Base-by-base conservation (phyloP, 2,888 invertebrate genomes). In the Iphiclides podalirius region DNA sequence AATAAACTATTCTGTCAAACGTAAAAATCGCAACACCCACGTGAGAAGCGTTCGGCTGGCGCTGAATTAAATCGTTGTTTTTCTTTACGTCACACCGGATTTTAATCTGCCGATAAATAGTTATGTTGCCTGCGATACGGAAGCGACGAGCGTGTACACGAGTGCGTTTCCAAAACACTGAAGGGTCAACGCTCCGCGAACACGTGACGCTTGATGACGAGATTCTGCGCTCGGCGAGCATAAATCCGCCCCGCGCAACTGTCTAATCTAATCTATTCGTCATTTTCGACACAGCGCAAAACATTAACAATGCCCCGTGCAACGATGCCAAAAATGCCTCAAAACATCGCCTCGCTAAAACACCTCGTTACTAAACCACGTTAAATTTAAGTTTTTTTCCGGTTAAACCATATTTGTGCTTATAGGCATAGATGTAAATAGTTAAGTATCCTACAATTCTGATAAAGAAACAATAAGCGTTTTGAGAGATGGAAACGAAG, bases 181-280 rank as follows among this genome's bases (percentile, higher is more conserved):
- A 62, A 68, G 67, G 87, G 86, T 86, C 87, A 85, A 76, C 67
- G 87, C 69, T 71, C 86, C 67, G 59, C 61, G 61, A 67, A 67
- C 84, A 83, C 84, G 86, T 87, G 87, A 87, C 70, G 55, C 64
- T n/a, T n/a, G 66, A 68, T 82, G 81, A 80, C 80, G 83, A 68
- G 64, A 66, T 64, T 63, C 58, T 60, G 51, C 57, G 62, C 55
- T 66, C 60, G n/a, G n/a, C 59, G 60, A 53, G 66, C 60, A 70
- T 64, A 70, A 35, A 17, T 48, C 13, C 38, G 16, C 28, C 35
- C 23, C 20, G 14, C 40, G 40, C 39, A 35, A 46, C 43, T 43
- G 33, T 64, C 66, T 68, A 74, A 74, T 72, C 70, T 72, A 67
- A 75, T 75, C 72, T 72, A 59, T 54, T 52, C 64, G 58, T 61